Evolutionary conservation across 2,797 vertebrate genomes (phyloP).

Genomic region (Microchirus variegatus): DNA sequence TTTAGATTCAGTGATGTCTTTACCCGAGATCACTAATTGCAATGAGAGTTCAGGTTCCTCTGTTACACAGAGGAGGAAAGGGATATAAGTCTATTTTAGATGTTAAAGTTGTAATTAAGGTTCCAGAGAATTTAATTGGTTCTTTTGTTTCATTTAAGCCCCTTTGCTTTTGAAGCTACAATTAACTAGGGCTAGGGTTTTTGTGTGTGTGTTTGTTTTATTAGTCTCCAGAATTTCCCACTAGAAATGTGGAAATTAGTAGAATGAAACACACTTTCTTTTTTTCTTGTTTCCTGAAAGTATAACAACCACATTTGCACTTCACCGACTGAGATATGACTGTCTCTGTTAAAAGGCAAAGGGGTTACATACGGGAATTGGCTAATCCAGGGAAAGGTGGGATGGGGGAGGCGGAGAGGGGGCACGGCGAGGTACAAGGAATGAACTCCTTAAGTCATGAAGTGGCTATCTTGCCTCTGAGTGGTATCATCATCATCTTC

Average conservation of each 20-base stretch:
- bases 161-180: slow-evolving; percentile 73
- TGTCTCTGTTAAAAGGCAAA: slow-evolving; percentile 56
- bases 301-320: slow-evolving; percentile 49
- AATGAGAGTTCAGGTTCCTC: slow-evolving; percentile 64
- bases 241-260: slow-evolving; percentile 35
- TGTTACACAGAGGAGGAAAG: slow-evolving; percentile 58
- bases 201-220: slow-evolving; percentile 18
- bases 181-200: slow-evolving; percentile 49
- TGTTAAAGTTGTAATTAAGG: slow-evolving; percentile 74
- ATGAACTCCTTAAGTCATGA: slow-evolving; percentile 78
- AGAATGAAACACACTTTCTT: slow-evolving; percentile 8
- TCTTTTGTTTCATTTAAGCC: slow-evolving; percentile 75
- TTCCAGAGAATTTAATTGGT: slow-evolving; percentile 77
- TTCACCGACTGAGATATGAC: slow-evolving; percentile 63
- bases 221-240: slow-evolving; percentile 58
- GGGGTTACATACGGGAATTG: slow-evolving; percentile 55
- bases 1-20: slow-evolving; percentile 36
- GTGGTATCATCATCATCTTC: slow-evolving; percentile 78
- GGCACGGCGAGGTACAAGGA: slow-evolving; percentile 57
- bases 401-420: slow-evolving; percentile 6
- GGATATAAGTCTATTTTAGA: slow-evolving; percentile 62
- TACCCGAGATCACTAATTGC: slow-evolving; percentile 58
- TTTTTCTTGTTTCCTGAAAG: slow-evolving; percentile 14
- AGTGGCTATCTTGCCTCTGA: slow-evolving; percentile 81
- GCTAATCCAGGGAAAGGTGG: slow-evolving; percentile 62